Percentiles rank a stretch among this genome's conserved stretches.
These are phyloP conservation scores for Pelosia muscerda DNA, from an alignment of 2,888 invertebrate species.

Conservation along the genomic window DNA sequence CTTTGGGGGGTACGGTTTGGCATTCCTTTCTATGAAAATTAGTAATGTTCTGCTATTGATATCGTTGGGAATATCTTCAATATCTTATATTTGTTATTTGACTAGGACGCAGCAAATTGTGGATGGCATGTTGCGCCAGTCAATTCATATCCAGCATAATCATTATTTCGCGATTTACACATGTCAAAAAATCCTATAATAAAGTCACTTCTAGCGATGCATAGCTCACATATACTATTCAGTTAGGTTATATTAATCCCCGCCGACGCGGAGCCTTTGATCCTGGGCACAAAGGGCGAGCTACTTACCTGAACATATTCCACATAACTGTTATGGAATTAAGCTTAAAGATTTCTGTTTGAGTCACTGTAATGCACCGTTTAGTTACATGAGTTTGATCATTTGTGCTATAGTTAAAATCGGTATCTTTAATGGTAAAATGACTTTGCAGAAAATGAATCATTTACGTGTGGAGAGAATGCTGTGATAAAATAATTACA, in stretches of 20 bases:
- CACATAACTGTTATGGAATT: constrained; percentile 51
- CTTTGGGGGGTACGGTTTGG: too few species aligned
- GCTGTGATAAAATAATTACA: too few species aligned
- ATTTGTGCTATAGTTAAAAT: background rate
- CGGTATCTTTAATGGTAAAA: background rate
- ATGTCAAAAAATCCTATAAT: background rate
- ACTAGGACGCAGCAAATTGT: too few species aligned
- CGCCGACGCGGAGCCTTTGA: constrained; percentile 53
- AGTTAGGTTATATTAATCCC: constrained; percentile 50
- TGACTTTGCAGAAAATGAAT: too few species aligned
- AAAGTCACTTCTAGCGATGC: constrained; percentile 29
- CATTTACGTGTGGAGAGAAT: too few species aligned
- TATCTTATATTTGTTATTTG: too few species aligned
- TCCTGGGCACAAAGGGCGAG: constrained; percentile 53
- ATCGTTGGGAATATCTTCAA: too few species aligned
- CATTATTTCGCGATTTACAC: too few species aligned
- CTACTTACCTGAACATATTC: constrained; percentile 46
- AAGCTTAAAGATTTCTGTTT: constrained; percentile 40
- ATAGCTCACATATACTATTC: constrained; percentile 36
- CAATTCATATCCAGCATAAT: too few species aligned
- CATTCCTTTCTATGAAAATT: too few species aligned
- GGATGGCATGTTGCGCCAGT: too few species aligned
- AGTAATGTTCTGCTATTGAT: too few species aligned
- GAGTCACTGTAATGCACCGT: constrained; percentile 23
- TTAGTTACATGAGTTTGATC: constrained; percentile 13